These are phyloP conservation scores for Lepidurus arcticus DNA, from an alignment of 1,140 invertebrate genomes.

Conservation along the genomic window DNA sequence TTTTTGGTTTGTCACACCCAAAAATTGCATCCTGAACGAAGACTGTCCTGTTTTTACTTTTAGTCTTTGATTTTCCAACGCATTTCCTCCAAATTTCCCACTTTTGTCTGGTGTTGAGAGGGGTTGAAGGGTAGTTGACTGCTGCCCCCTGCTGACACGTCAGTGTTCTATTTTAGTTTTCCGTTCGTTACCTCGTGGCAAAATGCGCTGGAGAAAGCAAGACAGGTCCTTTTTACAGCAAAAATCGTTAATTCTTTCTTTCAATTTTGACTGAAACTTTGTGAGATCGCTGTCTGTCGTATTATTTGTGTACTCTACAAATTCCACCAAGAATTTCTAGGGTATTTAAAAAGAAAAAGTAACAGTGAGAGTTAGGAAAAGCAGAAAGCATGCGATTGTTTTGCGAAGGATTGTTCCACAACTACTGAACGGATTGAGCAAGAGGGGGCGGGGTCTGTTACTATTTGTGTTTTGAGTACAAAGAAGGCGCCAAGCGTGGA, in stretches of 20 bases:
- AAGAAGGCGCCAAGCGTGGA: slow-evolving; percentile 10
- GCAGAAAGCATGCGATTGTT: too few relatives aligned
- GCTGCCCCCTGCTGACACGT: too few relatives aligned
- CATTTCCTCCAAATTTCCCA: too few relatives aligned
- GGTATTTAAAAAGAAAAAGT: background rate
- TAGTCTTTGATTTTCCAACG: too few relatives aligned
- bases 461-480: background rate
- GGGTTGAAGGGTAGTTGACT: too few relatives aligned
- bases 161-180: background rate
- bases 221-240: too few relatives aligned
- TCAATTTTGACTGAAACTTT: background rate
- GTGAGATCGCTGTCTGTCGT: background rate
- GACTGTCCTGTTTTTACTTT: too few relatives aligned
- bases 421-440: background rate
- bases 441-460: background rate
- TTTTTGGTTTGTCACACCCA: too few relatives aligned
- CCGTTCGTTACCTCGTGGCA: background rate
- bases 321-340: background rate
- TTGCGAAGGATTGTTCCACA: too few relatives aligned
- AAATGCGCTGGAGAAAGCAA: background rate
- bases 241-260: background rate
- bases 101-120: too few relatives aligned
- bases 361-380: too few relatives aligned
- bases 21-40: too few relatives aligned
- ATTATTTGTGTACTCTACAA: background rate